These are phyloP conservation scores for Cheilinus undulatus DNA, from an alignment of 2,113 vertebrate species.

Conservation along the genomic window DNA sequence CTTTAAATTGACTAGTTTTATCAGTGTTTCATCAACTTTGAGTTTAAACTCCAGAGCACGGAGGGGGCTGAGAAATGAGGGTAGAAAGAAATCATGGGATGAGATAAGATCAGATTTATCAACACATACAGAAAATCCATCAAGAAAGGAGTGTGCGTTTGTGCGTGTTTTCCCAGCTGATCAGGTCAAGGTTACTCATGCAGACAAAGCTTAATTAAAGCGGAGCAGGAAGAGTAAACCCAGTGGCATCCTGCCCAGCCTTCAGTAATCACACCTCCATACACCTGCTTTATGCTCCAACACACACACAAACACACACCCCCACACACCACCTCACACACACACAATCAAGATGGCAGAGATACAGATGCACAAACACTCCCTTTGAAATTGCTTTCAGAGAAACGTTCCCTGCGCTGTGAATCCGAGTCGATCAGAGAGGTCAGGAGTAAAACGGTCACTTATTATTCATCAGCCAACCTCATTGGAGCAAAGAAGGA, in stretches of 20 bases:
- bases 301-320: conserved; percentile 18
- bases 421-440: conserved; percentile 17
- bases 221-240: conserved; percentile 46
- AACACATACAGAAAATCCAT: conserved; percentile 32
- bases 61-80: background rate
- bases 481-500: conserved; percentile 39
- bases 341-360: conserved; percentile 29
- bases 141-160: background rate
- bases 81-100: background rate
- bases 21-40: background rate
- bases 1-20: background rate
- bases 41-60: conserved; percentile 5
- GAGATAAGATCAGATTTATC: conserved; percentile 23
- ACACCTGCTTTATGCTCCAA: conserved; percentile 31
- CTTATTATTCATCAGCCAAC: conserved; percentile 56
- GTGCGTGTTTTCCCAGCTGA: conserved; percentile 38
- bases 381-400: conserved; percentile 52
- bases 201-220: conserved; percentile 71
- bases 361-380: conserved; percentile 35
- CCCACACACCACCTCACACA: conserved; percentile 10
- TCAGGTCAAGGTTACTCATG: conserved; percentile 65
- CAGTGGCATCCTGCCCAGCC: conserved; percentile 59
- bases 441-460: conserved; percentile 44
- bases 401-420: conserved; percentile 36
- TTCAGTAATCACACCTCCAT: conserved; percentile 64